Evolutionary conservation across 2,113 vertebrate species (phyloP), one percentile per base, ranked within the genome.

Genomic region (Aegotheles bennettii): DNA sequence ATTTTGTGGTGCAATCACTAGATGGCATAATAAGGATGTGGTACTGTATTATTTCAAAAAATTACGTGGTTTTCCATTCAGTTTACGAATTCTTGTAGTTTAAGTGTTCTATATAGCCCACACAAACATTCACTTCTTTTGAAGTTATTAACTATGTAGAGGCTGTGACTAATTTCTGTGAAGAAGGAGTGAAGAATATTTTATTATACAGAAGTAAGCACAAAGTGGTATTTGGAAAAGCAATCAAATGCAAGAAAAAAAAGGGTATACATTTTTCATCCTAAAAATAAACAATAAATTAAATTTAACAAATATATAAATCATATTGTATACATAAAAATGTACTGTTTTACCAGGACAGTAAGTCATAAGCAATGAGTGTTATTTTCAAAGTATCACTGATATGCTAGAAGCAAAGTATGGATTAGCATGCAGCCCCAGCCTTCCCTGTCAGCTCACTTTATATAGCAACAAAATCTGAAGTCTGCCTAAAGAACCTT

Each of bases 1-100:
- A 93, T 48, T 97, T 81, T 57, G 51, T 71, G 42, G 48, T 94
- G 53, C 4, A 6, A 75, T 96, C 97, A 97, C 95, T 97, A 98
- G 97, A 95, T 97, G 97, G 96, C 97, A 97, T 5, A 13, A 90
- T 36, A 96, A 97, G 86, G 91, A 96, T 83, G 43, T 16, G 50
- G 63, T 31, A 95, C 43, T 29, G 33, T 2, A 75, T 80, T 69
- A 59, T 26, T 86, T 29, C 2, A 43, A 91, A 47, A 94, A 95
- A 77, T 33, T 14, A 43, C 4, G 8, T 7, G 7, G 48, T 25
- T 83, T 91, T 61, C 68, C 53, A 61, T 43, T 74, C 67, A 17
- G 21, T 64, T 54, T 57, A 53, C 8, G 3, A 65, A 63, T 45
- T 26, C 35, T 77, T 60, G 21, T n/a, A 59, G 24, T 80, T 83